Conservation (phyloP, 2,888 invertebrate species). For the Scelioninae gen. 1 region DNA sequence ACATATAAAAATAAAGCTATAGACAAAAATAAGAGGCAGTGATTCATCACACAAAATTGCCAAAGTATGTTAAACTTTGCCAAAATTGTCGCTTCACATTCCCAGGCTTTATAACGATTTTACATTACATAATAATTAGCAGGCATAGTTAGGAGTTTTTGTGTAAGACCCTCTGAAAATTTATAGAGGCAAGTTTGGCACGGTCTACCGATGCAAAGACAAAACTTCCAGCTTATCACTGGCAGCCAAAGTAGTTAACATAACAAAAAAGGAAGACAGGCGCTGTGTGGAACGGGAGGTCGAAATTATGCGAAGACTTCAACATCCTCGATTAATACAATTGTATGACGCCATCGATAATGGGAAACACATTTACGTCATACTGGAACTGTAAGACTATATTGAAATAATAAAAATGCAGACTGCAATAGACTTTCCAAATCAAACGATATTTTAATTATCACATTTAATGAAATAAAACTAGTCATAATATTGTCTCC, state of each 20-base stretch:
- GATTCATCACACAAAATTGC: slow-evolving; percentile 40
- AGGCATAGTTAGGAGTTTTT: not conserved
- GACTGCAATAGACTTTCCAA: no score
- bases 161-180: slow-evolving; percentile 6
- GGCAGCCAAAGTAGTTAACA: slow-evolving; percentile 97
- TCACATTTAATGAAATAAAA: no score
- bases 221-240: slow-evolving; percentile 91
- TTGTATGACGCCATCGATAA: slow-evolving; percentile 98
- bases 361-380: slow-evolving; percentile 97
- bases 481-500: no score
- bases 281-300: slow-evolving; percentile 97
- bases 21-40: slow-evolving; percentile 15
- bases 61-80: slow-evolving; percentile 17
- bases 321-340: slow-evolving; percentile 98
- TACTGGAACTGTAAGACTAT: slow-evolving; percentile 97
- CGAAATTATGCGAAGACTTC: slow-evolving; percentile 97
- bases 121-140: slow-evolving; percentile 33
- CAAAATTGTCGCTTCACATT: slow-evolving; percentile 17
- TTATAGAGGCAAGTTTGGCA: slow-evolving; percentile 97
- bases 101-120: slow-evolving; percentile 3
- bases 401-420: no score
- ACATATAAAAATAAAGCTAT: slow-evolving; percentile 9
- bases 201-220: slow-evolving; percentile 96
- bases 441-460: no score
- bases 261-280: slow-evolving; percentile 93